Evolutionary conservation across 2,888 invertebrate genomes (phyloP).

Genomic region (Acrobasis repandana): DNA sequence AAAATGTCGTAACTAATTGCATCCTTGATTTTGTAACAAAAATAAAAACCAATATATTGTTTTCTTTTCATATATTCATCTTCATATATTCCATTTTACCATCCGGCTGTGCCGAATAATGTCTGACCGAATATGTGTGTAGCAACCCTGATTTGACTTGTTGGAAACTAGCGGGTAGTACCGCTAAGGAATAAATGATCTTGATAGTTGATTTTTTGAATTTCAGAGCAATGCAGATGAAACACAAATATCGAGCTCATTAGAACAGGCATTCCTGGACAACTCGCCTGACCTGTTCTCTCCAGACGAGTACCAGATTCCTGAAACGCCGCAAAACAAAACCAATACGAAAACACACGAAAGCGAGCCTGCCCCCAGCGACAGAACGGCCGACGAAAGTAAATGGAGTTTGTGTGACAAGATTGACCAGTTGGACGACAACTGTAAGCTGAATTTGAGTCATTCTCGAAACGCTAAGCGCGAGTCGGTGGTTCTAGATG

Average conservation of each 20-base stretch:
- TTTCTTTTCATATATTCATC: too few relatives aligned
- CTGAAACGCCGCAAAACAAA: conserved; percentile 36
- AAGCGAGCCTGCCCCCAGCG: background rate
- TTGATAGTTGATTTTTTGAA: too few relatives aligned
- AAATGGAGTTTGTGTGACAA: conserved; percentile 48
- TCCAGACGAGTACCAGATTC: conserved; percentile 45
- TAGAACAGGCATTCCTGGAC: conserved; percentile 31
- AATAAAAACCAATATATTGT: too few relatives aligned
- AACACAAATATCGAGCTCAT: conserved; percentile 28
- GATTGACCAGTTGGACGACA: conserved; percentile 55
- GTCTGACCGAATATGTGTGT: too few relatives aligned
- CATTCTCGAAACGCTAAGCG: conserved; percentile 36
- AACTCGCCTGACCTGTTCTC: conserved; percentile 63
- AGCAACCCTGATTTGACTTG: too few relatives aligned
- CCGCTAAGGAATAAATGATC: too few relatives aligned
- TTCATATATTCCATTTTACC: too few relatives aligned
- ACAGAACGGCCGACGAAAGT: conserved; percentile 13
- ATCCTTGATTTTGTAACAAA: too few relatives aligned
- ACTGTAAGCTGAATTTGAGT: conserved; percentile 49
- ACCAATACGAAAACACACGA: conserved; percentile 6
- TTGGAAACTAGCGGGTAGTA: too few relatives aligned
- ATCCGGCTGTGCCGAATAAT: too few relatives aligned
- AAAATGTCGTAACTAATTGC: too few relatives aligned
- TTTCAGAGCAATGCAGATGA: conserved; percentile 38
- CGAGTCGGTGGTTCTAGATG: conserved; percentile 26